Evolutionary conservation across 1,140 invertebrate species (phyloP), one percentile per base, ranked within the genome.

Genomic region (Ooceraea biroi): DNA sequence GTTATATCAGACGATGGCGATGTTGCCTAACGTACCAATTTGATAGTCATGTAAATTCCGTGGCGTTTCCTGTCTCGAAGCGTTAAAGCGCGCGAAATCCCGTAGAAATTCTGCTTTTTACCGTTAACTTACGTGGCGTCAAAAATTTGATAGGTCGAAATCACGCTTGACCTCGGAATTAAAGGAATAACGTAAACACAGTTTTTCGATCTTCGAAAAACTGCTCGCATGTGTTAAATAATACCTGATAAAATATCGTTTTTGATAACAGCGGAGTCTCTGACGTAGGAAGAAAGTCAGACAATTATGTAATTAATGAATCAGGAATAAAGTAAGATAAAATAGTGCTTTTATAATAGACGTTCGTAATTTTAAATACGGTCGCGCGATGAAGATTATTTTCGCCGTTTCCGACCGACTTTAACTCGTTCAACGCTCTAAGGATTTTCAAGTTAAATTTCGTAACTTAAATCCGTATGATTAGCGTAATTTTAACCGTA

Each of bases 31-130:
- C 36, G 22, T 78, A 27, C 30, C 63, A 36, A 68, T 68, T 78
- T 55, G 48, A 68, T 57, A 55, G 30, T 69, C 22, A 55, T 78
- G 63, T 68, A 78, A 78, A 69, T 78, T 44, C 22, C 22, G 3
- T 19, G 63, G 36, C 30, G 48, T 55, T 69, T 57, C 8, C 63
- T 68, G 61, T n/a, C 30, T 0, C 17, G 63, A 44, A 44, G 48
- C 36, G 63, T 78, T 68, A 68, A 76, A 78, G 63, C 30, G 63
- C 5, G 11, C 22, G 63, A 57, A n/a, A 69, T 57, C 55, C 19
- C 17, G 12, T 68, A 68, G 22, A 68, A 68, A 44, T 69, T 44
- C 22, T 14, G 36, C 10, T 27, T 27, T 78, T 55, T 69, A 69
- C 19, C 22, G 48, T 69, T 69, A 57, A 48, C n/a, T 55, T 41